Percentiles rank a stretch among this genome's conserved stretches.
phyloP scores from a whole-genome alignment of 2,113 vertebrate genomes.

The Saguinus imperator region DNA sequence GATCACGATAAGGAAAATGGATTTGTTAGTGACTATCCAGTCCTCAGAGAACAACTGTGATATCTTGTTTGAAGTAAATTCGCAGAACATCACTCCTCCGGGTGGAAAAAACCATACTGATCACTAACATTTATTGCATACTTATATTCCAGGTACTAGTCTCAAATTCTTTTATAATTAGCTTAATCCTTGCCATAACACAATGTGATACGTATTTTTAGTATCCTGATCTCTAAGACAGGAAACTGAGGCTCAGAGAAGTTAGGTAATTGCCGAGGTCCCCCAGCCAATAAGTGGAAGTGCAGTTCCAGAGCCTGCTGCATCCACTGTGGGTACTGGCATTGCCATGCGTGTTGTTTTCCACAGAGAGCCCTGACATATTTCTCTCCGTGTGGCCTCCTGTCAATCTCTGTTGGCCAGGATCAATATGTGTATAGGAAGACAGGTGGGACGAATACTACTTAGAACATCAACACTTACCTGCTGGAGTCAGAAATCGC shows the following conservation, averaged over 20 bases:
- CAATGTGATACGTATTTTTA: not conserved
- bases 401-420: not conserved
- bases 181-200: not conserved
- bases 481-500: not conserved
- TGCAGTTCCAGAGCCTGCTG: not conserved
- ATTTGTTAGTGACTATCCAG: constrained; percentile 41
- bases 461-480: not conserved
- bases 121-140: not conserved
- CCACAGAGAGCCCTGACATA: accelerated
- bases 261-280: not conserved
- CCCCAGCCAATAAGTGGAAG: not conserved
- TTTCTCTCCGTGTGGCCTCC: not conserved
- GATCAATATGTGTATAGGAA: not conserved
- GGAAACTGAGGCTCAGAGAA: not conserved
- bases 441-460: not conserved
- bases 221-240: not conserved
- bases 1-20: constrained; percentile 50
- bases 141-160: not conserved
- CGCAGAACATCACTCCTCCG: constrained; percentile 32
- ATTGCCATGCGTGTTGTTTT: accelerated
- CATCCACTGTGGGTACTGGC: not conserved
- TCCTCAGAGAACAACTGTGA: constrained; percentile 19
- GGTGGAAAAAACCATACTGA: constrained; percentile 30
- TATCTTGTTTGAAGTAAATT: constrained; percentile 62
- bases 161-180: not conserved